Evolutionary conservation across 2,113 vertebrate genomes (phyloP), one percentile per base, ranked within the genome.

Genomic region (Platichthys flesus): DNA sequence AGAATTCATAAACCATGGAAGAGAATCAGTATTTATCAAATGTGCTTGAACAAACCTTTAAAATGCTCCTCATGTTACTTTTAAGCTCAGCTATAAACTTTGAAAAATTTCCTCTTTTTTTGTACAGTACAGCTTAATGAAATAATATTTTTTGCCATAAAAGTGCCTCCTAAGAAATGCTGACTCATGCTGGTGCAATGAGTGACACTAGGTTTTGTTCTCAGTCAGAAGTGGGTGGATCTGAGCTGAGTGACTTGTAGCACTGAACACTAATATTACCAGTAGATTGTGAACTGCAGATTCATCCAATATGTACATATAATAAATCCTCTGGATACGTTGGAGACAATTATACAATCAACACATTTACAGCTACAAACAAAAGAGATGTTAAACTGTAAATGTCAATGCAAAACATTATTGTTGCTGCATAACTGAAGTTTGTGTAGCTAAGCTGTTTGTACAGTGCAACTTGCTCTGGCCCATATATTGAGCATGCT

Each of bases 131-230:
- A 35, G 55, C n/a, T 52, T 72, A 12, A 37, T 73, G 52, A 66
- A 71, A 28, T 56, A 72, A 60, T 72, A n/a, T 20, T 21, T 62
- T 14, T 8, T 57, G 1, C 35, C n/a, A 15, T 18, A 56, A 68
- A 23, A 42, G 42, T 37, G 35, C 51, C 61, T 79, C 16, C 35
- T 37, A 37, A 8, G 8, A 37, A 9, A 35, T 75, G 71, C 56
- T 77, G 69, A 80, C 14, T 83, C 74, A 78, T 42, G 0, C 37
- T 66, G 51, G 51, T 16, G 51, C 24, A 81, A 40, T 21, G 20
- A 67, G 54, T 58, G 26, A 60, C 49, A 37, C 57, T 35, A n/a
- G 9, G 63, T 35, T 31, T 49, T 71, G 47, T 49, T 75, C 62
- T 20, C 15, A 73, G 26, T 66, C 68, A 73, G 66, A 74, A 58